phyloP scores from a whole-genome alignment of 2,113 vertebrate genomes.

The Hepsetus odoe region DNA sequence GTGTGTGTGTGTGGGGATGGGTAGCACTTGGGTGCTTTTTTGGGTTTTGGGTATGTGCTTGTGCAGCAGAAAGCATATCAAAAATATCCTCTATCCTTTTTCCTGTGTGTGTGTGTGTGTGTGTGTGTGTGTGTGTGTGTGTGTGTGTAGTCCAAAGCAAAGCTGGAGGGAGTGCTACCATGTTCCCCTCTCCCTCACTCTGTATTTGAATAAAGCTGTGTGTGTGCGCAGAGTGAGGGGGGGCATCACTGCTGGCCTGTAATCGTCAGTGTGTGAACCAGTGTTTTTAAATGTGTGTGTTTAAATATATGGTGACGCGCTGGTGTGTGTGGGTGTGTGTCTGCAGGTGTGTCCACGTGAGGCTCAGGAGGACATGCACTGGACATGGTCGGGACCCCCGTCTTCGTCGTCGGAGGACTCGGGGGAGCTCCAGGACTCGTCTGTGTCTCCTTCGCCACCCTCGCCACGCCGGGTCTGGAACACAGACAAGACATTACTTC shows the following conservation, averaged over 20 bases:
- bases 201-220: conserved; percentile 56
- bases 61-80: conserved; percentile 32
- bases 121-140: conserved; percentile 21
- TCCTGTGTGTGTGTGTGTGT: neutral
- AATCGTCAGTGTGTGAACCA: conserved; percentile 65
- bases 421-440: conserved; percentile 88
- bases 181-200: conserved; percentile 41
- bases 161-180: neutral
- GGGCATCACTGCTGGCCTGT: conserved; percentile 49
- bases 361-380: conserved; percentile 94
- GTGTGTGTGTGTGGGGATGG: neutral
- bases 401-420: conserved; percentile 91
- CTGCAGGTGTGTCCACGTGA: conserved; percentile 18
- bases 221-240: conserved; percentile 44
- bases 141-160: conserved; percentile 22
- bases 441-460: conserved; percentile 82
- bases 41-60: neutral
- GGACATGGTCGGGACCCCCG: conserved; percentile 88
- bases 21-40: conserved; percentile 2
- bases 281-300: conserved; percentile 72
- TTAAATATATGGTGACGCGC: conserved; percentile 71
- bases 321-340: conserved; percentile 32
- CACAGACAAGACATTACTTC: neutral
- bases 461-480: conserved; percentile 79
- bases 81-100: conserved; percentile 29